phyloP scores from a whole-genome alignment of 1,140 invertebrate species.

The Halyomorpha halys region DNA sequence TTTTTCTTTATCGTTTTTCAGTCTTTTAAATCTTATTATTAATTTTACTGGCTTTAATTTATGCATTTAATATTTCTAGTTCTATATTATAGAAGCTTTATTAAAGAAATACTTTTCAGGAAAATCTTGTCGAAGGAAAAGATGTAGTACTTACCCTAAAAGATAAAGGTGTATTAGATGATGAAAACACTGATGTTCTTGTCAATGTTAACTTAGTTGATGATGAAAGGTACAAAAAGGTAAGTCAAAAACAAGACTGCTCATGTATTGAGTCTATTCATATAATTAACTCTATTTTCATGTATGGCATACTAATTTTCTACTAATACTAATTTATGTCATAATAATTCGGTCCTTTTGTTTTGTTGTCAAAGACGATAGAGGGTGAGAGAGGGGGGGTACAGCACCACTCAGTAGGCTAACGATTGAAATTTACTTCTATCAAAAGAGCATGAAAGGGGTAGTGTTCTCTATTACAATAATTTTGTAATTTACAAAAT shows the following conservation, averaged over 20 bases:
- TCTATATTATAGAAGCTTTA: neutral
- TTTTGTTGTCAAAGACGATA: too few species aligned
- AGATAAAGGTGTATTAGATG: constrained; percentile 82
- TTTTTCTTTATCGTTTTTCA: neutral
- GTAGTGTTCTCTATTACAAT: too few species aligned
- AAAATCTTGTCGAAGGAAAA: constrained; percentile 69
- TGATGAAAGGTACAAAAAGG: constrained; percentile 79
- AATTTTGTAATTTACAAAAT: too few species aligned
- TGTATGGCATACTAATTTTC: too few species aligned
- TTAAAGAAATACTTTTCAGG: constrained; percentile 34
- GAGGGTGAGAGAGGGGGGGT: too few species aligned
- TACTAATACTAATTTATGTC: too few species aligned
- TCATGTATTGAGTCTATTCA: too few species aligned
- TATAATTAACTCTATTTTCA: too few species aligned
- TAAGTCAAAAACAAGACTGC: constrained; percentile 35
- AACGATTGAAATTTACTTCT: too few species aligned
- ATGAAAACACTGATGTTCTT: constrained; percentile 75
- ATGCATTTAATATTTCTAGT: neutral
- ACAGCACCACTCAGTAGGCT: too few species aligned
- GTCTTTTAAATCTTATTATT: neutral
- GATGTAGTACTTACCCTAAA: constrained; percentile 85
- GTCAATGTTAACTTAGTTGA: constrained; percentile 95
- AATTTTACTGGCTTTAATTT: neutral
- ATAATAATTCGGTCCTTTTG: too few species aligned
- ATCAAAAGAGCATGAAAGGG: too few species aligned